phyloP scores from a whole-genome alignment of 2,888 invertebrate genomes.

The Drosophila rellima region DNA sequence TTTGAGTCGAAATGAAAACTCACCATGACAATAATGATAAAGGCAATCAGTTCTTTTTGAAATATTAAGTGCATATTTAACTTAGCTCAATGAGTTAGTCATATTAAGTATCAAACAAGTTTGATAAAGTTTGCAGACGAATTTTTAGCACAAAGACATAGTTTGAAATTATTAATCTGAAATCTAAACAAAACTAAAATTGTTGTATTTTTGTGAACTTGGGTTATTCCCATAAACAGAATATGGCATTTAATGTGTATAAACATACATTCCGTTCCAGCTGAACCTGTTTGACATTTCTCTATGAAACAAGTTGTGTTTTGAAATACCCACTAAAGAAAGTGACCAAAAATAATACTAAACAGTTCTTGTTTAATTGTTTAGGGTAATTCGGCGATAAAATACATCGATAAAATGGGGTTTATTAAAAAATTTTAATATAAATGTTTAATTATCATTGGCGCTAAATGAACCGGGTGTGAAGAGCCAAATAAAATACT shows the following conservation, averaged over 20 bases:
- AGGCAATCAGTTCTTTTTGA: background rate
- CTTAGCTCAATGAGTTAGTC: background rate
- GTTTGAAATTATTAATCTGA: slow-evolving; percentile 27
- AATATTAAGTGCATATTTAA: background rate
- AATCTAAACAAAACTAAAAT: slow-evolving; percentile 15
- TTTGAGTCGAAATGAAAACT: background rate
- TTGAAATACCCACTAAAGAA: slow-evolving; percentile 21
- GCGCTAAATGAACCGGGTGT: slow-evolving; percentile 34
- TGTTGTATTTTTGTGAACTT: slow-evolving; percentile 17
- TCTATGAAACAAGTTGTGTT: slow-evolving; percentile 26
- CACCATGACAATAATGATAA: background rate
- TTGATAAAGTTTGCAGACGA: background rate
- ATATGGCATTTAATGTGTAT: slow-evolving; percentile 44
- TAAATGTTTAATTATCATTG: slow-evolving; percentile 21
- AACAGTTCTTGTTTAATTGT: slow-evolving; percentile 30
- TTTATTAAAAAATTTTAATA: background rate
- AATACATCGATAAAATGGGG: background rate
- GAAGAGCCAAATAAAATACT: slow-evolving; percentile 19
- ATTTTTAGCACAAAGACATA: background rate
- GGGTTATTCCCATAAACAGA: slow-evolving; percentile 35
- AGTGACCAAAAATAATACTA: background rate
- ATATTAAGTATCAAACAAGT: too few species aligned
- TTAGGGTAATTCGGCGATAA: slow-evolving; percentile 24
- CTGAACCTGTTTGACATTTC: slow-evolving; percentile 25
- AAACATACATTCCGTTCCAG: slow-evolving; percentile 17